These are phyloP conservation scores for Anarsia innoxiella DNA, from an alignment of 2,888 invertebrate species.

Conservation along the genomic window DNA sequence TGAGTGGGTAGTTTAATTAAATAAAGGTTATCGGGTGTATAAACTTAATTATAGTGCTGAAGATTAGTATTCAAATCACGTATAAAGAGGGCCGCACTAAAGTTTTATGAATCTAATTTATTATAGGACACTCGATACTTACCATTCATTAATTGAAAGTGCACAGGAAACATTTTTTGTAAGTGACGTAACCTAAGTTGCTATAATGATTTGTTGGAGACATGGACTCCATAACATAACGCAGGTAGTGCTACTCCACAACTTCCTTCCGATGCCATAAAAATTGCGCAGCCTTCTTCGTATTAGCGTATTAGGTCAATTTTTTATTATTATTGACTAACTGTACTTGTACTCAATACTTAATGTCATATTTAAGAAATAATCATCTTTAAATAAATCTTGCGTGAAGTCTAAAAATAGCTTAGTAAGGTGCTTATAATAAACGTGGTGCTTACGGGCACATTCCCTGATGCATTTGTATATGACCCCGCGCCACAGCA, in stretches of 20 bases:
- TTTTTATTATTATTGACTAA: slow-evolving; percentile 5
- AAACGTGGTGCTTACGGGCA: slow-evolving; percentile 24
- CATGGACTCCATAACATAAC: slow-evolving; percentile 51
- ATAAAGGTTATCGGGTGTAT: no score
- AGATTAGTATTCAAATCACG: slow-evolving; percentile 35
- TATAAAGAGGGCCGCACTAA: slow-evolving; percentile 41
- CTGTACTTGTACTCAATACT: slow-evolving; percentile 13
- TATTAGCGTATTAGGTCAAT: not conserved
- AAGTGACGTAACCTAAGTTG: slow-evolving; percentile 18
- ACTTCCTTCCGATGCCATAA: slow-evolving; percentile 73
- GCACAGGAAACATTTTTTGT: slow-evolving; percentile 46
- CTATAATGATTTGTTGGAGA: slow-evolving; percentile 59
- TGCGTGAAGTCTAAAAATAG: slow-evolving; percentile 20
- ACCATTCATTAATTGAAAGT: slow-evolving; percentile 50
- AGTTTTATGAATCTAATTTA: slow-evolving; percentile 47
- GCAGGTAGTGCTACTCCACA: slow-evolving; percentile 35
- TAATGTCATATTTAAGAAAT: slow-evolving; percentile 10
- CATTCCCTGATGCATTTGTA: slow-evolving; percentile 43
- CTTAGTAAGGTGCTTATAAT: slow-evolving; percentile 25
- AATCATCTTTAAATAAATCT: slow-evolving; percentile 9
- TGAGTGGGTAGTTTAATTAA: no score
- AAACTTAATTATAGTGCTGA: no score
- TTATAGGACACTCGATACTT: slow-evolving; percentile 36
- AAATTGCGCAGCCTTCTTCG: slow-evolving; percentile 5
- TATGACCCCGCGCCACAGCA: slow-evolving; percentile 62